Evolutionary conservation across 2,888 invertebrate species (phyloP).

Genomic region (Plagiodera versicolora): DNA sequence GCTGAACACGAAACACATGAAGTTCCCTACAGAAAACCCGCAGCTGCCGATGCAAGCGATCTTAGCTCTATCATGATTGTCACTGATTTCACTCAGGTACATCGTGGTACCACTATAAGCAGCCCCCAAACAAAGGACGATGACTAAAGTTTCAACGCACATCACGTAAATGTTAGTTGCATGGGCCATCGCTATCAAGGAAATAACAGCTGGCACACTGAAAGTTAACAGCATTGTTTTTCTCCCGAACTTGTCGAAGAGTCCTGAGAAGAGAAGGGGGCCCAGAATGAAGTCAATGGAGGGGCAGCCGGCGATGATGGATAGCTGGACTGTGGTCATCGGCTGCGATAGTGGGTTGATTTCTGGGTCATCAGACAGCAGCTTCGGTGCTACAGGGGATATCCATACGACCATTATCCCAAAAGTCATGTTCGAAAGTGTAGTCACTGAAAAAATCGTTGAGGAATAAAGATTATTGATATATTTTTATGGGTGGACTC

Average conservation of each 20-base stretch:
- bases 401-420: not conserved
- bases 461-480: too few relatives aligned
- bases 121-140: not conserved
- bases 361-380: not conserved
- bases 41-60: not conserved
- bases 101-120: not conserved
- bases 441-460: not conserved
- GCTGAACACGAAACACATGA: not conserved
- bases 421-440: not conserved
- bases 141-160: not conserved
- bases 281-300: not conserved
- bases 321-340: not conserved
- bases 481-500: too few relatives aligned
- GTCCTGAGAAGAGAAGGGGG: not conserved
- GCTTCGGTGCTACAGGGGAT: not conserved
- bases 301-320: not conserved
- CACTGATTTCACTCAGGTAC: not conserved
- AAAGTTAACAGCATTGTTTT: not conserved
- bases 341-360: not conserved
- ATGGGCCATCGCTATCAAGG: not conserved
- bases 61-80: not conserved
- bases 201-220: not conserved
- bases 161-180: not conserved
- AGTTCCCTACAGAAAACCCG: not conserved
- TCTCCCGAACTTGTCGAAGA: not conserved